Base-by-base conservation (phyloP, 2,888 invertebrate genomes). In the Enoplolaimus lenunculus region DNA sequence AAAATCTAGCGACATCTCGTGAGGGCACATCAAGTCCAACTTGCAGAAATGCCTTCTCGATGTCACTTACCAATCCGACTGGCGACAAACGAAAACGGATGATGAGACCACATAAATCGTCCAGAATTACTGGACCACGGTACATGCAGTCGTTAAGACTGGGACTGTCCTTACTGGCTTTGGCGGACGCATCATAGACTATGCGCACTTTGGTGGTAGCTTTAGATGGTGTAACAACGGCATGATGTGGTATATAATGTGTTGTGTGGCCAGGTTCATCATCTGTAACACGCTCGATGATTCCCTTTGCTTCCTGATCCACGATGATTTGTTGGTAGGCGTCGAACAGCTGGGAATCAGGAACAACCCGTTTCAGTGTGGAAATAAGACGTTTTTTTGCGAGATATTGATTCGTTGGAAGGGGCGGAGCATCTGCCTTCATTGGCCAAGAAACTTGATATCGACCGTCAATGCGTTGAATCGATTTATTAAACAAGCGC, bases 111-210 rank as follows among this genome's bases (percentile, higher is more conserved):
- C 68, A 66, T 21, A 74, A 31, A 65, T 69, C 59, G 34, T 68
- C 71, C 7, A 71, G 64, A 21, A 73, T 69, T n/a, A 35, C 67
- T 16, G 73, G 74, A 13, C 74, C 74, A 16, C 70, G 34, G 57
- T 75, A 71, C 13, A 74, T 35, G 60, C 73, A 74, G 60, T 74
- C 73, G 72, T 75, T 75, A n/a, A 74, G 66, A 16, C 70, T 68
- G 7, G 64, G 21, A 1, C 62, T 70, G 66, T 73, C 67, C 1
- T 2, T 26, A 68, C 70, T 72, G n/a, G 31, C 33, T 68, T 60
- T 68, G 1, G 68, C 70, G 1, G 72, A 73, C 2, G 72, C 77
- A 71, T 77, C 76, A 65, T 71, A 77, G 13, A 77, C 76, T 29
- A 73, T 69, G 3, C 75, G 35, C 3, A 77, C 57, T 68, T 77